A percentile compares a stretch with the other conserved stretches of the same genome.
Conservation (phyloP, 64 coral and sea anemone genomes). For the Stylophora pistillata region DNA sequence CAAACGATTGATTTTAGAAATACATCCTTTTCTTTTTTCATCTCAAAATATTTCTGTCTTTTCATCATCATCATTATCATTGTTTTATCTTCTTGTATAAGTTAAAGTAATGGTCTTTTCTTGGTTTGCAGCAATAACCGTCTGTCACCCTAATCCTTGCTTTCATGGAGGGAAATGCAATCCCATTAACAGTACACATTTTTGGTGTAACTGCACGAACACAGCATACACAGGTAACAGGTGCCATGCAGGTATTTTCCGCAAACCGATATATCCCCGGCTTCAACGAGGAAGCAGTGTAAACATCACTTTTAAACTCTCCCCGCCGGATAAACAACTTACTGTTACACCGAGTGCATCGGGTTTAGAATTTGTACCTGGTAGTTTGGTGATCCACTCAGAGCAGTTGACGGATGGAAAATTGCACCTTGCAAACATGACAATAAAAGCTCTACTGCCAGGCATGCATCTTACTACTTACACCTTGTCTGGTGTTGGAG, state of each 20-base stretch:
- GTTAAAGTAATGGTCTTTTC: not conserved
- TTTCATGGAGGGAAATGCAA: slow-evolving; percentile 23
- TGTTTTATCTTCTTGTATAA: too few species aligned
- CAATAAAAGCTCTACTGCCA: not conserved
- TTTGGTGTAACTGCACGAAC: slow-evolving; percentile 43
- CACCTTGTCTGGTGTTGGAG: slow-evolving; percentile 11
- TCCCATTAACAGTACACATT: not conserved
- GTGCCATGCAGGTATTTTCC: slow-evolving; percentile 34
- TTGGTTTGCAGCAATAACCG: slow-evolving; percentile 15
- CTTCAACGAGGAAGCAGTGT: not conserved
- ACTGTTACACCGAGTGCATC: not conserved
- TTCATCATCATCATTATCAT: not conserved
- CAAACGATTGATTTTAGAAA: too few species aligned
- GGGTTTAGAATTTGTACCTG: slow-evolving; percentile 19
- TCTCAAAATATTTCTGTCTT: too few species aligned
- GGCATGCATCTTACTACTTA: slow-evolving; percentile 43
- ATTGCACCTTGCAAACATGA: not conserved
- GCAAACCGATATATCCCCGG: slow-evolving; percentile 24
- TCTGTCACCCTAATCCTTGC: slow-evolving; percentile 52
- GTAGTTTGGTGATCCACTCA: not conserved
- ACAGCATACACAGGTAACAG: slow-evolving; percentile 14
- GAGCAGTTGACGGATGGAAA: not conserved
- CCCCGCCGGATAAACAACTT: slow-evolving; percentile 5
- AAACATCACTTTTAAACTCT: slow-evolving; percentile 38
- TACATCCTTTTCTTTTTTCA: too few species aligned